Conservation (phyloP, 1,140 invertebrate species). For the Metaphire vulgaris region DNA sequence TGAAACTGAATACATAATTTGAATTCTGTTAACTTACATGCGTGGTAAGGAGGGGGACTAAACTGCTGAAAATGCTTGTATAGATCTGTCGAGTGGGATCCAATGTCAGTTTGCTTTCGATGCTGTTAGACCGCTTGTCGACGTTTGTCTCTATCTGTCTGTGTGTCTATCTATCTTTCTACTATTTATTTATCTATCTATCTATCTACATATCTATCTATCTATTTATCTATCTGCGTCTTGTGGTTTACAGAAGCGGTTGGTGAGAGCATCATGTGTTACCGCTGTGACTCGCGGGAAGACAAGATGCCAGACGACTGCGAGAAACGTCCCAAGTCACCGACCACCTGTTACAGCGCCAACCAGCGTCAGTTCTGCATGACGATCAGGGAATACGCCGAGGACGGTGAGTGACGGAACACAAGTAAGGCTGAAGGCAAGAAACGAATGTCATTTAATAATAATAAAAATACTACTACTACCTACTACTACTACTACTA, state of each 20-base stretch:
- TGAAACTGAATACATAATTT: too few relatives aligned
- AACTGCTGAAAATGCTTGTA: too few relatives aligned
- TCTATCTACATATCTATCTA: neutral
- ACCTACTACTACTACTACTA: neutral
- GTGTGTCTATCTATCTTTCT: neutral
- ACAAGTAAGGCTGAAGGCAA: neutral
- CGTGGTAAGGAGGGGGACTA: too few relatives aligned
- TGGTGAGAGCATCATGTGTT: neutral
- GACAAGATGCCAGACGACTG: neutral
- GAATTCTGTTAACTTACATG: too few relatives aligned
- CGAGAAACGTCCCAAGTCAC: neutral
- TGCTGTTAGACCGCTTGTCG: neutral
- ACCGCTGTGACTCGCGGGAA: neutral
- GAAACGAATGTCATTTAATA: neutral
- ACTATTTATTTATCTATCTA: neutral
- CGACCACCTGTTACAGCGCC: neutral
- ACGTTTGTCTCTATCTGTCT: neutral
- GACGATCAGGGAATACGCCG: neutral
- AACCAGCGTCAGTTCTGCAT: neutral
- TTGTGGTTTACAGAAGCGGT: neutral
- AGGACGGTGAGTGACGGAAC: neutral
- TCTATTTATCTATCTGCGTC: neutral
- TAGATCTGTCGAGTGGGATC: too few relatives aligned
- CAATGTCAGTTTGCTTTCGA: too few relatives aligned
- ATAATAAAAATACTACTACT: neutral